These are phyloP conservation scores for Tiliqua scincoides DNA, from an alignment of 2,113 vertebrate species.

Conservation along the genomic window DNA sequence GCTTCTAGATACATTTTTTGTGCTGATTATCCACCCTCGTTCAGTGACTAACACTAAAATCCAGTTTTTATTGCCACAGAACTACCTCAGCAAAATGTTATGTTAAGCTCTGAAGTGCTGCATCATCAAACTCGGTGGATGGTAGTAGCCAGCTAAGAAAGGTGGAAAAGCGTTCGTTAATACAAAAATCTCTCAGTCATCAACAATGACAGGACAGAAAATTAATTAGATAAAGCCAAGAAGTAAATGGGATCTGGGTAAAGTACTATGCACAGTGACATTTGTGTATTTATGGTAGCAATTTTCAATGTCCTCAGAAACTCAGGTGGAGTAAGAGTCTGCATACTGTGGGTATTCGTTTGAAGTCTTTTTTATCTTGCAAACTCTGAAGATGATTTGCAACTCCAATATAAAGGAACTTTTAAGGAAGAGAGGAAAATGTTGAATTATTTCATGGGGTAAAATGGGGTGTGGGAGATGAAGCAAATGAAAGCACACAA, in stretches of 20 bases:
- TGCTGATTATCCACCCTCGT: background rate
- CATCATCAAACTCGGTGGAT: background rate
- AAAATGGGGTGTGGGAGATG: background rate
- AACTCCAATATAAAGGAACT: background rate
- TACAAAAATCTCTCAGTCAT: slow-evolving; percentile 4
- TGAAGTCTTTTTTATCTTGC: background rate
- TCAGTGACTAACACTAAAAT: slow-evolving; percentile 13
- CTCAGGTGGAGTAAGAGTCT: background rate
- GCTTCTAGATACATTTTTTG: background rate
- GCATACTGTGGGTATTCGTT: background rate
- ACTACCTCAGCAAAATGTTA: slow-evolving; percentile 6
- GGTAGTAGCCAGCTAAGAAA: background rate
- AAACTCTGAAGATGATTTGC: background rate
- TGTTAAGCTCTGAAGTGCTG: background rate
- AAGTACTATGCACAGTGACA: background rate
- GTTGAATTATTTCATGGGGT: background rate
- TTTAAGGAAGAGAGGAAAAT: background rate
- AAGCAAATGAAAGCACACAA: background rate
- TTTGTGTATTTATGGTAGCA: slow-evolving; percentile 7
- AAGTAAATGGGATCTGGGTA: slow-evolving; percentile 1
- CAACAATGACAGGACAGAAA: background rate
- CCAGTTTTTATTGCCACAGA: background rate
- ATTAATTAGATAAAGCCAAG: background rate
- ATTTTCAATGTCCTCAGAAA: background rate
- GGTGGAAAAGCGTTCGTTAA: background rate